Base-by-base conservation (phyloP, 2,888 invertebrate species). In the Sphaerophoria taeniata region DNA sequence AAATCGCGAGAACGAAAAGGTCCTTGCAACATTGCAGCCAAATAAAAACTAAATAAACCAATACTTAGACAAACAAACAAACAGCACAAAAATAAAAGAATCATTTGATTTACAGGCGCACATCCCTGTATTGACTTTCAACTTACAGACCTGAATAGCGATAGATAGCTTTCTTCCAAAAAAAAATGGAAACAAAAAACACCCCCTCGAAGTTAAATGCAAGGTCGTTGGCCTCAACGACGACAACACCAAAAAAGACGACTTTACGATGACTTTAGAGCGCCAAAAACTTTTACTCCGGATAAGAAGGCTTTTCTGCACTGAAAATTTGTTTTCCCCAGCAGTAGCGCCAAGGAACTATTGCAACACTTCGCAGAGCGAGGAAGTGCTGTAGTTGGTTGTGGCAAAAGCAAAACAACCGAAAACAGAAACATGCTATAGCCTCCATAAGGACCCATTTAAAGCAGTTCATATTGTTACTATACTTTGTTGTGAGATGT, bases 31-130 rank as follows among this genome's bases (percentile, higher is more conserved):
- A 84, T 80, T 80, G 79, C 84, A 75, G 49, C 53, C n/a, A 67
- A 72, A 72, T 76, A 84, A 84, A 81, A 85, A 81, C 85, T 80
- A 80, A 85, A 85, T 85, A 85, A 85, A 85, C 85, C 85, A 80
- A 77, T 80, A 70, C 73, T 70, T 24, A 49, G n/a, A 76, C 70
- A 43, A 43, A 43, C 60, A 9, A 4, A 16, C 11, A 12, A 39
- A 2, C 9, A 4, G 24, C 16, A 36, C 69, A 80, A 70, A 80
- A 72, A 14, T 6, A 60, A 56, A 47, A 55, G 76, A 73, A 73
- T 77, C 76, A 85, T 77, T 85, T 85, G 85, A 85, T 85, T 85
- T 85, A 85, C 85, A 85, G 73, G 81, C 81, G 76, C 80, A 80
- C 76, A 80, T 85, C 85, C 85, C 73, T 85, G 81, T 81, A 85